Evolutionary conservation across 2,797 vertebrate species (phyloP).

Genomic region (Cyclura pinguis): DNA sequence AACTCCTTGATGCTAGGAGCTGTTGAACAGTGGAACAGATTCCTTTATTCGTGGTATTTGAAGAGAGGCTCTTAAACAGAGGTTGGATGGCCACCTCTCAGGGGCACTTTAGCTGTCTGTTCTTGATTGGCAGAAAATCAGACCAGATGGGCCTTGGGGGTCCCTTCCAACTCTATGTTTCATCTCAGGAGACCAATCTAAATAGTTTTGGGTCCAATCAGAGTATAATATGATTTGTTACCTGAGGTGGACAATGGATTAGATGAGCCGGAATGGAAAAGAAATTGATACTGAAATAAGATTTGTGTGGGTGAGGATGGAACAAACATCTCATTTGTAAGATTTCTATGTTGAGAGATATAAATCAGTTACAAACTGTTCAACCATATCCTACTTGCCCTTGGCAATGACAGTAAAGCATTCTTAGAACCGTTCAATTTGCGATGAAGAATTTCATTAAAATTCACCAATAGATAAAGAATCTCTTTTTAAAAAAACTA

Average conservation of each 20-base stretch:
- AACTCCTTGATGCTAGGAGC: no score
- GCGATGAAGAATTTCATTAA: conserved; percentile 22
- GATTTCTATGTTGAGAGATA: background rate
- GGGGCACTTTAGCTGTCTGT: no score
- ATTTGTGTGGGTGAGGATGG: conserved; percentile 7
- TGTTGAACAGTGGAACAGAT: no score
- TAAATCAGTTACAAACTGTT: conserved; percentile 4
- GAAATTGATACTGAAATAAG: conserved; percentile 29
- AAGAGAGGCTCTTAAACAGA: no score
- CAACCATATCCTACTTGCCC: background rate
- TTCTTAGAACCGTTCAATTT: background rate
- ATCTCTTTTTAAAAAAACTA: background rate
- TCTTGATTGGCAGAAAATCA: no score
- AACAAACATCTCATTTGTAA: conserved; percentile 3
- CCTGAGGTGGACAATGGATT: background rate
- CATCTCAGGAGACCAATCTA: background rate
- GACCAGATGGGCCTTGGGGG: no score
- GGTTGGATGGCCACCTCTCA: no score
- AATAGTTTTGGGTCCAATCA: background rate
- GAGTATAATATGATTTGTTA: background rate
- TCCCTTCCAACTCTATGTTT: background rate
- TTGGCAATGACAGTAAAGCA: background rate
- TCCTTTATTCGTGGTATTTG: no score
- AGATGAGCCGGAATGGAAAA: conserved; percentile 5
- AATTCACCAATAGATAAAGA: background rate